Conservation (phyloP, 2,113 vertebrate species). For the Grammomys dolichurus region DNA sequence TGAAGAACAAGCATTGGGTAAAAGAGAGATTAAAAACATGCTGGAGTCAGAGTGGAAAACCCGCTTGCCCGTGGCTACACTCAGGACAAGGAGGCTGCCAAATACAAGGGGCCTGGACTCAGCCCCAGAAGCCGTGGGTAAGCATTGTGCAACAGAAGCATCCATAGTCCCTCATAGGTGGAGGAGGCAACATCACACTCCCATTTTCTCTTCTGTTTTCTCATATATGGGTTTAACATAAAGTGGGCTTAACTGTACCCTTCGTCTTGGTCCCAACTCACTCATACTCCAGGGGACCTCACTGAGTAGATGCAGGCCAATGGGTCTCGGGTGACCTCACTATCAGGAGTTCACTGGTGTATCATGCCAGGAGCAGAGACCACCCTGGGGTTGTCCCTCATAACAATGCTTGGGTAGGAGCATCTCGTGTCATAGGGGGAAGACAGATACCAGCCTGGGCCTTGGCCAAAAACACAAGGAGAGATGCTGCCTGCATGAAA, state of each 20-base stretch:
- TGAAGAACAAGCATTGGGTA: not conserved
- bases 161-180: not conserved
- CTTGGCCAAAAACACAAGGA: not conserved
- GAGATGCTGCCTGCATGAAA: not conserved
- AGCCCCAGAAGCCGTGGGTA: rapidly evolving
- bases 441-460: not conserved
- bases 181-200: not conserved
- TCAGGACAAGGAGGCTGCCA: not conserved
- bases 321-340: not conserved
- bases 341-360: not conserved
- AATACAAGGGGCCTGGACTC: not conserved
- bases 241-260: not conserved
- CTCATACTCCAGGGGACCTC: not conserved
- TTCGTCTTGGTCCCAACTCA: not conserved
- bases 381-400: not conserved
- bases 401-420: no score
- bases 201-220: not conserved
- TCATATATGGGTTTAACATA: not conserved
- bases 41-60: not conserved
- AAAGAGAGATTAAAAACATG: not conserved
- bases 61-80: rapidly evolving
- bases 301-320: not conserved
- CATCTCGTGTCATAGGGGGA: not conserved
- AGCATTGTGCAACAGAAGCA: not conserved
- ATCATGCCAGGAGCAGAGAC: not conserved